phyloP scores from a whole-genome alignment of 2,797 vertebrate species.

The Clamator glandarius region DNA sequence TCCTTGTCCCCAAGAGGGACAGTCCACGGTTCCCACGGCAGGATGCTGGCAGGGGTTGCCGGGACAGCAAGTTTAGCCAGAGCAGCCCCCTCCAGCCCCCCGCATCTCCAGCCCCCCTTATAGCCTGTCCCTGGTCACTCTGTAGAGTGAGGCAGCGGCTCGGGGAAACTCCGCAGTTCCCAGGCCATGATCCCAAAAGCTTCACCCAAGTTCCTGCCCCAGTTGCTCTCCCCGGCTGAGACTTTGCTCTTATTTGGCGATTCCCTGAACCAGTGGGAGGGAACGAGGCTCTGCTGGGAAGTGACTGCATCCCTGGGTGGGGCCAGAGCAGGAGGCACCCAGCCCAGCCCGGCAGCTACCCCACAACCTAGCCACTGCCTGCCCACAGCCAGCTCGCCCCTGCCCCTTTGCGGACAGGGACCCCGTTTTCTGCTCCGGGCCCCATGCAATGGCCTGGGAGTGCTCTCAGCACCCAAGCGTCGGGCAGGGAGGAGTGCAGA shows the following conservation, averaged over 20 bases:
- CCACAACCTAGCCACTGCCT: neutral
- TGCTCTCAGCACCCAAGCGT: neutral
- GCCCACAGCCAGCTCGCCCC: neutral
- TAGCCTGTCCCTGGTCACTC: neutral
- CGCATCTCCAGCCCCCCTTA: accelerated
- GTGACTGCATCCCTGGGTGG: slow-evolving; percentile 43
- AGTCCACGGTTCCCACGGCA: neutral
- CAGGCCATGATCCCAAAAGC: neutral
- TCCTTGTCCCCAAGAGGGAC: neutral
- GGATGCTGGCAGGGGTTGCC: neutral
- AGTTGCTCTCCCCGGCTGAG: neutral
- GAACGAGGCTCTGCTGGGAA: slow-evolving; percentile 38
- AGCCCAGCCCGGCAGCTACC: neutral
- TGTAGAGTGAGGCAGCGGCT: neutral
- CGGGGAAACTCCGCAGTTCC: neutral
- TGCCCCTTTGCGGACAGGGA: neutral
- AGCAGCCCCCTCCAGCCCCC: neutral
- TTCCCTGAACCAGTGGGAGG: slow-evolving; percentile 48
- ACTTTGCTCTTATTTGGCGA: slow-evolving; percentile 71
- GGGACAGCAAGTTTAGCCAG: neutral
- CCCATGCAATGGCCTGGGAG: accelerated
- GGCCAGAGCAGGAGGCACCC: slow-evolving; percentile 3
- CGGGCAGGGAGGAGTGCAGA: accelerated
- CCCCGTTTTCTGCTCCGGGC: neutral
- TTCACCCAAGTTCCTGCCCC: slow-evolving; percentile 50